phyloP scores from a whole-genome alignment of 2,797 vertebrate species.

The Sebastes diploproa region DNA sequence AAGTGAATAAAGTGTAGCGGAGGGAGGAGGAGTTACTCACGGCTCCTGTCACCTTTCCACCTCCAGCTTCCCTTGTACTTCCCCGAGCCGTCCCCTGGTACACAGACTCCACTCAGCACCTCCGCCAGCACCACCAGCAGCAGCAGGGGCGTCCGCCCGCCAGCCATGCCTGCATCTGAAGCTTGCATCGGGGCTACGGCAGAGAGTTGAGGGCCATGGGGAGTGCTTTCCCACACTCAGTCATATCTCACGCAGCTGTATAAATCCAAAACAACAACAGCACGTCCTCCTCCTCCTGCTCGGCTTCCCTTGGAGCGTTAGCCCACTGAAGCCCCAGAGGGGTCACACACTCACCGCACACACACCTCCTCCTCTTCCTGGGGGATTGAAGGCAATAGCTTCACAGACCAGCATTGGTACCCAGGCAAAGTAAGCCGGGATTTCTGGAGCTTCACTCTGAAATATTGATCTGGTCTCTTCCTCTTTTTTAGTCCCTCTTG shows the following conservation, averaged over 20 bases:
- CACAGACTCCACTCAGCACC: constrained; percentile 78
- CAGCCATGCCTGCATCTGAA: constrained; percentile 82
- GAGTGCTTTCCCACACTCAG: constrained; percentile 27
- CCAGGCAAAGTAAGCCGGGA: constrained; percentile 41
- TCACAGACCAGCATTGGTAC: constrained; percentile 32
- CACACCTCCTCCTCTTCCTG: constrained; percentile 31
- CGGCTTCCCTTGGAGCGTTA: constrained; percentile 28
- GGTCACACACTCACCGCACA: constrained; percentile 55
- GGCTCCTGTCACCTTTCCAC: constrained; percentile 95
- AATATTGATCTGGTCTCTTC: constrained; percentile 49
- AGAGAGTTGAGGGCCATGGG: constrained; percentile 38
- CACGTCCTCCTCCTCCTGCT: constrained; percentile 35
- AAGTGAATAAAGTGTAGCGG: background rate
- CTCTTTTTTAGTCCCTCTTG: constrained; percentile 28
- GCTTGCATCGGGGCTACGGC: constrained; percentile 44
- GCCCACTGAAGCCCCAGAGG: constrained; percentile 32
- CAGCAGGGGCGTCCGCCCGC: constrained; percentile 80
- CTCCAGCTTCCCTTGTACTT: constrained; percentile 89
- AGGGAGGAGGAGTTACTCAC: constrained; percentile 84
- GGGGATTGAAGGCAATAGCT: constrained; percentile 20
- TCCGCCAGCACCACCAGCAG: constrained; percentile 82
- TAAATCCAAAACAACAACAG: constrained; percentile 61
- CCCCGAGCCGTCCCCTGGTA: constrained; percentile 77
- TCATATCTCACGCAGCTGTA: constrained; percentile 65
- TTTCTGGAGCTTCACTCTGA: constrained; percentile 42